Percentiles rank a stretch among this genome's conserved stretches.
Conservation (phyloP, 2,888 invertebrate species). For the Drosophila demipolita region DNA sequence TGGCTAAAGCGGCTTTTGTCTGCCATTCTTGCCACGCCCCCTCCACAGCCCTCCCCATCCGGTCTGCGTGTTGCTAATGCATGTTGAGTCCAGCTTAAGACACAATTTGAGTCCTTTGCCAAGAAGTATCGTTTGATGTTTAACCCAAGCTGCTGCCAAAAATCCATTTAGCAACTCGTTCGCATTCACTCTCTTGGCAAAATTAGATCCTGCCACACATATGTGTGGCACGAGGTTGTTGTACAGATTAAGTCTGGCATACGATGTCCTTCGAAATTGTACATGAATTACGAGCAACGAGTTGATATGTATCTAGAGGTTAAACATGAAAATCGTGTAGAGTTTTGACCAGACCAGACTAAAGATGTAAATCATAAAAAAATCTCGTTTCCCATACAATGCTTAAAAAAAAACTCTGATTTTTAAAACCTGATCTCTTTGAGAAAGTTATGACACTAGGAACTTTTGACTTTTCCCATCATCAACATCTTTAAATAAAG, state of each 20-base stretch:
- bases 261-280: neutral
- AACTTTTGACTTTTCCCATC: neutral
- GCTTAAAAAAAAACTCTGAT: neutral
- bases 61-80: conserved; percentile 70
- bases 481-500: neutral
- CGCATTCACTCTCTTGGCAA: conserved; percentile 44
- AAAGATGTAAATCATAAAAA: neutral
- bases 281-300: neutral
- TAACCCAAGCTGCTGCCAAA: conserved; percentile 35
- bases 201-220: conserved; percentile 17
- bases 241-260: neutral
- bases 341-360: neutral
- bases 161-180: conserved; percentile 68
- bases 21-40: conserved; percentile 15
- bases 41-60: neutral
- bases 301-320: neutral
- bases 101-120: conserved; percentile 67
- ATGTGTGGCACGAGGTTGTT: neutral
- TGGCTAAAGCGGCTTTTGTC: conserved; percentile 57
- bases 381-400: neutral
- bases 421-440: neutral
- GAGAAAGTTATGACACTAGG: neutral
- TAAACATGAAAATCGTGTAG: neutral
- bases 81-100: conserved; percentile 77
- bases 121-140: conserved; percentile 68